Conservation (phyloP, 2,113 vertebrate genomes). For the Nymphicus hollandicus region DNA sequence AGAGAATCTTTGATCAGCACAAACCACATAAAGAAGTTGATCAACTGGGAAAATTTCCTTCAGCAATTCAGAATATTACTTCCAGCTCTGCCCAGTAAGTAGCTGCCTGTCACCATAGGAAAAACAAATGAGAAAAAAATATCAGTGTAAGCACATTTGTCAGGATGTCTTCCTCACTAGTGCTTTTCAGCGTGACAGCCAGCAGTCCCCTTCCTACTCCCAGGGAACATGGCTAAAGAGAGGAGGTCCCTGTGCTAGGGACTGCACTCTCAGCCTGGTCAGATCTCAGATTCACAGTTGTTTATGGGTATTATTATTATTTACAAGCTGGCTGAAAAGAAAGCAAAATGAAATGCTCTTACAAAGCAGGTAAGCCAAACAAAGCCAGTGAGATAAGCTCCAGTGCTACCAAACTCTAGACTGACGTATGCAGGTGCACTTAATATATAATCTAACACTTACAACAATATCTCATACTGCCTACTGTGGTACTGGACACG, state of each 20-base stretch:
- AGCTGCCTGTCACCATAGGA: neutral
- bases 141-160: neutral
- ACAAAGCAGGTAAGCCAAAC: neutral
- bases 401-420: neutral
- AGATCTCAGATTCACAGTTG: neutral
- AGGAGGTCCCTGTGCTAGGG: neutral
- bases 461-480: neutral
- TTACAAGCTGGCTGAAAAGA: neutral
- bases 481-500: neutral
- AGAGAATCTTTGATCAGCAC: constrained; percentile 51
- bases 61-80: constrained; percentile 29
- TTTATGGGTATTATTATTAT: neutral
- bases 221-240: neutral
- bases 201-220: neutral
- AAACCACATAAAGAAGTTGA: constrained; percentile 23
- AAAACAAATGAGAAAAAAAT: neutral
- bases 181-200: neutral
- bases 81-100: constrained; percentile 23
- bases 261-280: neutral
- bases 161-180: neutral
- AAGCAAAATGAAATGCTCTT: neutral
- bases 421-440: accelerated
- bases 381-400: neutral
- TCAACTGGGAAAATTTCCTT: constrained; percentile 18
- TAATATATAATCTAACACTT: neutral